Conservation (phyloP, 2,797 vertebrate species). For the Thaleichthys pacificus region DNA sequence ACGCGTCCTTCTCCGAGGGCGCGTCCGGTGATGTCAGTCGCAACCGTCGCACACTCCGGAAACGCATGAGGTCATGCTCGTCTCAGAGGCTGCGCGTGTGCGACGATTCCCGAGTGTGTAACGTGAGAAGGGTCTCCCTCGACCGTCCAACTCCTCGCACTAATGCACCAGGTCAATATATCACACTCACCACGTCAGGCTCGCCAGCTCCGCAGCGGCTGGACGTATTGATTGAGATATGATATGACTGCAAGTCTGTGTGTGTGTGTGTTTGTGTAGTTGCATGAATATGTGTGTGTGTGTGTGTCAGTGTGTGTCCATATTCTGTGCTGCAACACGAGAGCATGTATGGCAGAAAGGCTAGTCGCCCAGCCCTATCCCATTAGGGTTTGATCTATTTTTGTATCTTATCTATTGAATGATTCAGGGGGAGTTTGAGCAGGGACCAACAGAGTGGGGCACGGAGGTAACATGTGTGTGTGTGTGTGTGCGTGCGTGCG, state of each 20-base stretch:
- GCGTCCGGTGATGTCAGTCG: too few species aligned
- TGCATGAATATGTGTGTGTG: too few species aligned
- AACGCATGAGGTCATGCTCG: background rate
- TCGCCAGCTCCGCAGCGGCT: background rate
- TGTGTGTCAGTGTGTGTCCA: background rate
- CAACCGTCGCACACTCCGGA: too few species aligned
- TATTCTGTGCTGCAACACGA: background rate
- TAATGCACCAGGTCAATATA: background rate
- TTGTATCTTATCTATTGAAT: constrained; percentile 11
- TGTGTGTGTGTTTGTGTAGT: too few species aligned
- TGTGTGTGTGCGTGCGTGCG: too few species aligned
- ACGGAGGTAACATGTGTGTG: too few species aligned
- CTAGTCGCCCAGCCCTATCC: background rate
- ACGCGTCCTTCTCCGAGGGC: too few species aligned
- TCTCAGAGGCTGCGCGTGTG: background rate
- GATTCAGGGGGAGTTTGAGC: constrained; percentile 18
- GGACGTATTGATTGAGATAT: constrained; percentile 8
- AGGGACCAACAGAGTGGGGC: constrained; percentile 1
- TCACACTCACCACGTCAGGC: background rate
- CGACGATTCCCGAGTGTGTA: background rate
- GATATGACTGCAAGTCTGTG: background rate
- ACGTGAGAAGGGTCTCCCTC: background rate
- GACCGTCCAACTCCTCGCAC: background rate
- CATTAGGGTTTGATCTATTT: background rate
- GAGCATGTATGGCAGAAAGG: background rate